Percentiles rank a stretch among this genome's conserved stretches.
These are phyloP conservation scores for Camponotus floridanus DNA, from an alignment of 1,140 invertebrate genomes.

Conservation along the genomic window DNA sequence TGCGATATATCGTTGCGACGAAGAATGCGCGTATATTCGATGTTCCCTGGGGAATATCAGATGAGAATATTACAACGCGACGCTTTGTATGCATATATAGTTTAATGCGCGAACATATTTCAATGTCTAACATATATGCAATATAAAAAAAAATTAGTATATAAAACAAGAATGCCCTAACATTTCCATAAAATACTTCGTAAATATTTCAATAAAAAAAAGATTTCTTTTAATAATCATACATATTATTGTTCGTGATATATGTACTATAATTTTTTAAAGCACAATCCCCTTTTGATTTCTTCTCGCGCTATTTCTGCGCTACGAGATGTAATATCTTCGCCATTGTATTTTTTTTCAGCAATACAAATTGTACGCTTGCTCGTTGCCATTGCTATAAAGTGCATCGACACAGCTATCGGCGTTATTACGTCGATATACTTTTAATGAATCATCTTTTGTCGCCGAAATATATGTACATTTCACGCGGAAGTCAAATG, in stretches of 20 bases:
- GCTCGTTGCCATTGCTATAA: constrained; percentile 18
- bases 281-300: constrained; percentile 12
- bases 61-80: constrained; percentile 13
- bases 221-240: not conserved
- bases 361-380: constrained; percentile 32
- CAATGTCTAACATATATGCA: not conserved
- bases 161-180: not conserved
- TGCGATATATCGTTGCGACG: constrained; percentile 32
- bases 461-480: constrained; percentile 26
- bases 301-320: constrained; percentile 20
- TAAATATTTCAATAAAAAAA: not conserved
- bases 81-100: not conserved
- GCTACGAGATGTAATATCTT: constrained; percentile 19
- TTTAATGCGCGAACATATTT: not conserved
- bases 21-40: constrained; percentile 27
- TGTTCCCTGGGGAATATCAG: constrained; percentile 9
- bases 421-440: not conserved
- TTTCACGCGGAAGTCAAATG: constrained; percentile 36
- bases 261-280: constrained; percentile 18
- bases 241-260: constrained; percentile 2
- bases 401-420: constrained; percentile 30
- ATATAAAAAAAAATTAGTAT: constrained; percentile 14
- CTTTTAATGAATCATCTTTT: constrained; percentile 52
- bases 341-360: constrained; percentile 24
- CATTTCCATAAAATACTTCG: not conserved